Conservation (phyloP, 2,888 invertebrate species). For the Lasioglossum figueresi region DNA sequence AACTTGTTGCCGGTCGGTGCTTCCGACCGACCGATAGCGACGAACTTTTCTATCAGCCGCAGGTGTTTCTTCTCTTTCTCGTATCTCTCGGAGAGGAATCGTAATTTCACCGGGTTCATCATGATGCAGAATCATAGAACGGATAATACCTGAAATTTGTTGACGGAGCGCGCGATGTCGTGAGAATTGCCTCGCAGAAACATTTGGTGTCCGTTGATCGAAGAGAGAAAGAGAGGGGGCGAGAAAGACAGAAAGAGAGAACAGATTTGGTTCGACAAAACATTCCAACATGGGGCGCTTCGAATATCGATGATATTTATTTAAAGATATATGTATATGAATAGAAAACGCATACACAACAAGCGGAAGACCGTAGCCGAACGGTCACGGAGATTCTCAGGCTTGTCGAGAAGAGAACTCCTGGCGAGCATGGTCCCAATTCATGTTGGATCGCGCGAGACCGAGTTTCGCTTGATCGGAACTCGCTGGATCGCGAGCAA, state of each 20-base stretch:
- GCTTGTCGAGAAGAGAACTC: background rate
- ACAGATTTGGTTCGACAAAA: background rate
- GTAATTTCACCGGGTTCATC: conserved; percentile 74
- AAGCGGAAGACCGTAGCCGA: conserved; percentile 77
- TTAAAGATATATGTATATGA: conserved; percentile 82
- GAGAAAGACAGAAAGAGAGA: background rate
- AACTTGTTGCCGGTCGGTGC: conserved; percentile 76
- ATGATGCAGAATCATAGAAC: background rate
- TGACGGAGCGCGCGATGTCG: background rate
- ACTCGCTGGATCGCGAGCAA: conserved; percentile 14
- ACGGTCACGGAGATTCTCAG: conserved; percentile 47
- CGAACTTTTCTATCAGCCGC: conserved; percentile 72
- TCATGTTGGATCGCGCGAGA: background rate
- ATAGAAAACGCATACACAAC: conserved; percentile 82
- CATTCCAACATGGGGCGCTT: background rate
- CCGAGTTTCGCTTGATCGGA: conserved; percentile 1
- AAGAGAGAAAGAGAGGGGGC: background rate
- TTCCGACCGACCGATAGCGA: conserved; percentile 64
- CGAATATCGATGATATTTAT: conserved; percentile 75
- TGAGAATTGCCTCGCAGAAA: background rate
- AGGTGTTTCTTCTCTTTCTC: conserved; percentile 74
- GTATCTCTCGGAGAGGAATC: conserved; percentile 76
- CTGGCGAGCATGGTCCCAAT: background rate
- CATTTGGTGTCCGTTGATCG: too few species aligned
- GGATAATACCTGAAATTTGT: background rate